Evolutionary conservation across 2,113 vertebrate species (phyloP), one percentile per base, ranked within the genome.

Genomic region (Setophaga kirtlandii): DNA sequence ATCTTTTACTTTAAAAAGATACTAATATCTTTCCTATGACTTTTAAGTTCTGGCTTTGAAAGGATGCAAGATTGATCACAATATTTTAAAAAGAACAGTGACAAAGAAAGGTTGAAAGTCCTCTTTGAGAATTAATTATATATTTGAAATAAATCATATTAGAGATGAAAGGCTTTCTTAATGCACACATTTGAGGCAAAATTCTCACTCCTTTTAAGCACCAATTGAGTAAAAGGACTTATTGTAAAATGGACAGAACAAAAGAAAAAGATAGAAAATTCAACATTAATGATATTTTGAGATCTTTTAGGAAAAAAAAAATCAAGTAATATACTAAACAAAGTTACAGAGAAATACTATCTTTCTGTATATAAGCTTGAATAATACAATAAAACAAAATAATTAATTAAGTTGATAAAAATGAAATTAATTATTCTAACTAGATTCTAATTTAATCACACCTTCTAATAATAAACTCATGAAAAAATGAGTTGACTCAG

Each of bases 141-240:
- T 77, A 77, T 80, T 93, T 88, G 55, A 80, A 95, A 90, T 90
- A 80, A 92, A 83, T 77, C 12, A 33, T 80, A 76, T 58, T 83
- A 65, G 81, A 95, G 11, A 31, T 50, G 50, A 77, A 92, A 95
- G 23, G 9, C 33, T 77, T 85, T 58, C 30, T 82, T 90, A 93
- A 79, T 56, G 27, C 37, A 41, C 46, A 37, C 1, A 58, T 83
- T 68, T 92, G 53, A 86, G 55, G 33, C 14, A 90, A 42, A 90
- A 42, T 55, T 80, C 50, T 77, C 63, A 77, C 7, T 90, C 11
- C 3, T 73, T 53, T 92, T 77, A 62, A 88, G n/a, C 13, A 46
- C 9, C 39, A 12, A 58, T 33, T 12, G 16, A 88, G 8, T 90
- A 37, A 73, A 73, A 92, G 12, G 4, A 55, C 4, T 12, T 37